Evolutionary conservation across 2,113 vertebrate genomes (phyloP).

Genomic region (Lonchura striata): DNA sequence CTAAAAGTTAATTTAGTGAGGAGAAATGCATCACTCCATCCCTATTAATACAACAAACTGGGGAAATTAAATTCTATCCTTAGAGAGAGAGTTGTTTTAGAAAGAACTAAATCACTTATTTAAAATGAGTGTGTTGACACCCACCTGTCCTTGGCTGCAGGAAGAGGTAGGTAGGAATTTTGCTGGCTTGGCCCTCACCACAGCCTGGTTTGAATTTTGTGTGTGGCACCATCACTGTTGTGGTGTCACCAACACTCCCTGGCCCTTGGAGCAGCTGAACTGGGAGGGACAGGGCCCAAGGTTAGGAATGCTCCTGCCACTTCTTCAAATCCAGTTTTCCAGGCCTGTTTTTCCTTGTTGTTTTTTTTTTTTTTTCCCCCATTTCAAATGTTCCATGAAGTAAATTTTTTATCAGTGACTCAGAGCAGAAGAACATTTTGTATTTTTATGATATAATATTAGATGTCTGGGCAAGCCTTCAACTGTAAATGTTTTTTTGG

Average conservation of each 20-base stretch:
- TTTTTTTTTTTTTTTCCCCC: background rate
- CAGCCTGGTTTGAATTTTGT: background rate
- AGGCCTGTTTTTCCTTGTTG: background rate
- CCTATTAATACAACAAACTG: background rate
- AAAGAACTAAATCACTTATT: background rate
- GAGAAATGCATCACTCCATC: background rate
- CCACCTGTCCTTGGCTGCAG: background rate
- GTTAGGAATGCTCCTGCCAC: background rate
- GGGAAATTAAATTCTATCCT: background rate
- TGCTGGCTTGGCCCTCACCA: background rate
- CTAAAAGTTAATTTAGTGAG: background rate
- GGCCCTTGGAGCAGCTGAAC: background rate
- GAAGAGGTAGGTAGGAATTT: background rate
- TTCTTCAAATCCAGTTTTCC: background rate
- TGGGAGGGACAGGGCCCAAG: background rate
- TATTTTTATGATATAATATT: slow-evolving; percentile 4
- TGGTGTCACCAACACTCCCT: background rate
- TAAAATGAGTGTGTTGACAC: background rate
- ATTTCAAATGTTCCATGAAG: background rate
- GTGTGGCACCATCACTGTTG: background rate
- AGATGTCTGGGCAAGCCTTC: slow-evolving; percentile 10
- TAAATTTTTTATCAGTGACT: background rate
- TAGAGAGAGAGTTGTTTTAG: background rate
- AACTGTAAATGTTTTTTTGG: background rate
- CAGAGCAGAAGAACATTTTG: background rate